Evolutionary conservation across 2,797 vertebrate genomes (phyloP).

Genomic region (Gallinago stenura): DNA sequence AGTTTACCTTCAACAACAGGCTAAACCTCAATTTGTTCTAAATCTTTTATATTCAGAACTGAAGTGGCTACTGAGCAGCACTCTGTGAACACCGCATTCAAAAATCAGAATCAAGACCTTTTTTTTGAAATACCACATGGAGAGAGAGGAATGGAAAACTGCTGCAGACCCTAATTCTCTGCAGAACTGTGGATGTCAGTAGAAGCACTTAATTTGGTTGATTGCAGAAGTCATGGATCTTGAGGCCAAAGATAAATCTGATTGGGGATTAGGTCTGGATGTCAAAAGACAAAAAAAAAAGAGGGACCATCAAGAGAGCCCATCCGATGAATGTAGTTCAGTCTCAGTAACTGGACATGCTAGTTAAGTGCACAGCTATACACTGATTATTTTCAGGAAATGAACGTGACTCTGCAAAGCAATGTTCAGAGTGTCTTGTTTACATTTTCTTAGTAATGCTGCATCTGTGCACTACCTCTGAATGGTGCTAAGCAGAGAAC

Average conservation of each 20-base stretch:
- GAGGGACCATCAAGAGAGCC: not conserved
- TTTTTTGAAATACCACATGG: not conserved
- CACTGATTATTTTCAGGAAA: not conserved
- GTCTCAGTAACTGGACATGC: not conserved
- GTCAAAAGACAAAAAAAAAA: not conserved
- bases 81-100: not conserved
- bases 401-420: not conserved
- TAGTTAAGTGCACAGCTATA: not conserved
- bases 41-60: not conserved
- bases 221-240: not conserved
- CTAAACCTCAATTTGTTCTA: not conserved
- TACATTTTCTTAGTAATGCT: constrained; percentile 52
- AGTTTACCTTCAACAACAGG: not conserved
- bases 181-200: not conserved
- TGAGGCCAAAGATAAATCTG: constrained; percentile 17
- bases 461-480: constrained; percentile 51
- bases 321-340: fast-evolving
- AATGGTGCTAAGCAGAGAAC: constrained; percentile 59
- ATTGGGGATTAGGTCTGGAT: not conserved
- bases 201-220: not conserved
- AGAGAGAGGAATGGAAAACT: not conserved
- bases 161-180: not conserved
- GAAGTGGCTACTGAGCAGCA: not conserved
- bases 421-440: constrained; percentile 46
- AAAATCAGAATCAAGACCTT: not conserved